Evolutionary conservation across 1,140 invertebrate genomes (phyloP).

Genomic region (Pogonomyrmex barbatus): DNA sequence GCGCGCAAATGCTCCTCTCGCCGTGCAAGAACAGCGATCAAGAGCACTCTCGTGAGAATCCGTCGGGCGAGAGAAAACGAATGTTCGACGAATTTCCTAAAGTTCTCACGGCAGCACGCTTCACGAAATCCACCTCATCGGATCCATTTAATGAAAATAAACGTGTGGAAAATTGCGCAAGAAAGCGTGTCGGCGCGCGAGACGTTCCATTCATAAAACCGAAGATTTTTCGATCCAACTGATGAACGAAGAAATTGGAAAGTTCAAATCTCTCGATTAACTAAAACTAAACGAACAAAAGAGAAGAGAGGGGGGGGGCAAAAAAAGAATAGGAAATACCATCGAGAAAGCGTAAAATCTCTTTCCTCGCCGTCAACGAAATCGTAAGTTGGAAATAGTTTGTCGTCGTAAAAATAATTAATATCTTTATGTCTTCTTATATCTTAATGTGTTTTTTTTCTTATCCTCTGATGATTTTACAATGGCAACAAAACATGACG

Average conservation of each 20-base stretch:
- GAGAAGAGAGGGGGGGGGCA: slow-evolving; percentile 7
- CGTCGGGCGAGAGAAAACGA: not conserved
- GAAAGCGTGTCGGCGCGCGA: slow-evolving; percentile 74
- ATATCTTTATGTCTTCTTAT: not conserved
- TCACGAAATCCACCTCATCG: not conserved
- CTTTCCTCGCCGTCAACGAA: not conserved
- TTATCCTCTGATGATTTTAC: not conserved
- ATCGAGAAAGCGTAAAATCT: slow-evolving; percentile 36
- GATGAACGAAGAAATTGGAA: slow-evolving; percentile 68
- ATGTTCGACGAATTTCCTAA: slow-evolving; percentile 19
- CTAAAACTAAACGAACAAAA: slow-evolving; percentile 12
- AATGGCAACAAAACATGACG: not conserved
- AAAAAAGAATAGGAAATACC: slow-evolving; percentile 5
- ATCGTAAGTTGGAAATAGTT: not conserved
- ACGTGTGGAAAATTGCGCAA: slow-evolving; percentile 60
- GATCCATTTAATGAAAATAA: slow-evolving; percentile 44
- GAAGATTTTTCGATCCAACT: slow-evolving; percentile 35
- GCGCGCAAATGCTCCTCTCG: too few relatives aligned
- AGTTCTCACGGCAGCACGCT: slow-evolving; percentile 40
- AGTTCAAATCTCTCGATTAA: slow-evolving; percentile 32
- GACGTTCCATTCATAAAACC: slow-evolving; percentile 31
- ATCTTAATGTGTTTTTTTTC: not conserved
- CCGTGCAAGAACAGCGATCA: slow-evolving; percentile 6
- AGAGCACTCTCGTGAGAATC: slow-evolving; percentile 31
- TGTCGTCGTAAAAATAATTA: not conserved